Conservation (phyloP, 2,113 vertebrate genomes). For the Redunca redunca region DNA sequence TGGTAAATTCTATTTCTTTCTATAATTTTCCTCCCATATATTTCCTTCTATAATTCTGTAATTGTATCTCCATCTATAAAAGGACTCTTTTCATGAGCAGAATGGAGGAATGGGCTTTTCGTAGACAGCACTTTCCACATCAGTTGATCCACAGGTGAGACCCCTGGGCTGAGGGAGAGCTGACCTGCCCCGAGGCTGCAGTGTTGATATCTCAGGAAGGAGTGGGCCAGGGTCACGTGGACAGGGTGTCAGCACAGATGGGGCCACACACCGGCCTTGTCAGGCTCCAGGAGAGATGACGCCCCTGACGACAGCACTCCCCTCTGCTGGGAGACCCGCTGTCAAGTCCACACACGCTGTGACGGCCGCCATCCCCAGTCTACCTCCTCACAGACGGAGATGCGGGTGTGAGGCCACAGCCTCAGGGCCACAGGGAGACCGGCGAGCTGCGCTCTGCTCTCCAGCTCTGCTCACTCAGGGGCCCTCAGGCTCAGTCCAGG, state of each 20-base stretch:
- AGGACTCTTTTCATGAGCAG: too few relatives aligned
- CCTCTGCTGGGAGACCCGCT: accelerated
- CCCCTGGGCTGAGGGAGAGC: too few relatives aligned
- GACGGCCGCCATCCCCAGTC: accelerated
- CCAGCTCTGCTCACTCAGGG: background rate
- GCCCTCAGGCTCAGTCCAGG: background rate
- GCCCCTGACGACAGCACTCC: background rate
- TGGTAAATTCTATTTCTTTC: too few relatives aligned
- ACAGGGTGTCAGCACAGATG: background rate
- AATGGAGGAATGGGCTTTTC: background rate
- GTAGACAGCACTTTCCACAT: background rate
- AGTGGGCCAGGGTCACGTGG: too few relatives aligned
- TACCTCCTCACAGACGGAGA: background rate
- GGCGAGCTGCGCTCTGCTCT: background rate
- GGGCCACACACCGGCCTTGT: background rate
- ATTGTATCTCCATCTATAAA: too few relatives aligned
- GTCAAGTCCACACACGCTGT: accelerated
- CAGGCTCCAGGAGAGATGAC: background rate
- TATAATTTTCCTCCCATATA: too few relatives aligned
- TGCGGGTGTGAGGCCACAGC: background rate
- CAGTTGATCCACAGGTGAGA: background rate
- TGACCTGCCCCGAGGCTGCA: too few relatives aligned
- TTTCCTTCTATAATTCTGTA: too few relatives aligned
- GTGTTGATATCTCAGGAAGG: background rate
- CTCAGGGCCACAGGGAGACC: background rate